Base-by-base conservation (phyloP, 2,888 invertebrate genomes). In the Hyppa rectilinea region DNA sequence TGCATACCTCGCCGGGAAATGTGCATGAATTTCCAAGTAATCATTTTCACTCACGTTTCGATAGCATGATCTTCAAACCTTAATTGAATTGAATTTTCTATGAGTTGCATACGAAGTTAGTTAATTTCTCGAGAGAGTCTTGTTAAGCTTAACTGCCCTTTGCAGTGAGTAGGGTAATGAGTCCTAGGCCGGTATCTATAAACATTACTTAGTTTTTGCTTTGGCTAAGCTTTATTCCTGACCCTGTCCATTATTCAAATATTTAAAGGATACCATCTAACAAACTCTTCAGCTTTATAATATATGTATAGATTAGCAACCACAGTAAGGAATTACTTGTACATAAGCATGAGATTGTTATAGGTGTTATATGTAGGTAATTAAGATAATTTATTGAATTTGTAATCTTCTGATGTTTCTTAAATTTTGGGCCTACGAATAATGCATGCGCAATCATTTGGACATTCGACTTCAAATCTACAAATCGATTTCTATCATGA, bases 41-140 rank as follows among this genome's bases (percentile, higher is more conserved):
- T 23, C 14, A 61, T 74, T 50, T 47, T 47, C 71, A 43, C 50
- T 45, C 36, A 70, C 20, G 31, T 14, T 56, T 40, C 38, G 31
- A 70, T 52, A 52, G 9, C 31, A n/a, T 60, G 49, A 50, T 71
- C 34, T 17, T 52, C 29, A 60, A 77, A 45, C 70, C 70, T 2
- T 61, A 61, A 74, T 77, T 77, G 49, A 69, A 77, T 29, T 61
- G 50, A 77, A 77, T 69, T 74, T 61, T 77, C 56, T 40, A 74
- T 70, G 71, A 77, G 71, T 70, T 34, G 40, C 34, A 38, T 20
- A 23, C 20, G 45, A 59, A 43, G 60, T 61, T 70, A 10, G 60
- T 45, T 10, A 56, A 53, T 60, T 56, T 60, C 53, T 45, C 26
- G 20, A 14, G 38, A 55, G 60, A 40, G 53, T 55, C 20, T 47